Evolutionary conservation across 2,797 vertebrate species (phyloP).

Genomic region (Brachymystax lenok): DNA sequence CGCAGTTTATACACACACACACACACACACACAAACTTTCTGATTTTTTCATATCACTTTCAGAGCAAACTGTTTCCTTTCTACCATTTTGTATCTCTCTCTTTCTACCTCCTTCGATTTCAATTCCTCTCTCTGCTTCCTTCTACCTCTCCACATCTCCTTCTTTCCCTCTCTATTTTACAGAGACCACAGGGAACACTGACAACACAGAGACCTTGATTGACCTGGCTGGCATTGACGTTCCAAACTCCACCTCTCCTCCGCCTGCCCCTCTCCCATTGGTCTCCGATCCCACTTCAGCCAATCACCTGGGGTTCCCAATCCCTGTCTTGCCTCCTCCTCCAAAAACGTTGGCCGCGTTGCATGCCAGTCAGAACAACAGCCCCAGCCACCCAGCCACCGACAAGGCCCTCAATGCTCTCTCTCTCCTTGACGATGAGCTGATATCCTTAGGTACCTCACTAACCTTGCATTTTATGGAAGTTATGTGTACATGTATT

Average conservation of each 20-base stretch:
- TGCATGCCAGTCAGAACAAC: conserved; percentile 70
- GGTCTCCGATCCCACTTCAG: conserved; percentile 37
- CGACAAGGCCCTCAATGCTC: conserved; percentile 58
- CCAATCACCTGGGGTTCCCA: conserved; percentile 51
- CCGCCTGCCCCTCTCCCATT: conserved; percentile 54
- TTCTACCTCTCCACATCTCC: neutral
- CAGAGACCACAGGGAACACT: conserved; percentile 62
- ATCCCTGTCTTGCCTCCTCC: conserved; percentile 91
- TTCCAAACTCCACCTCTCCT: conserved; percentile 63
- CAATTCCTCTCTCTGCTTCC: neutral
- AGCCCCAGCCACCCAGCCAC: conserved; percentile 60
- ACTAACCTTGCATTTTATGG: neutral
- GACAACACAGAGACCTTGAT: conserved; percentile 84
- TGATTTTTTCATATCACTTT: neutral
- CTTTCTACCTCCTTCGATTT: neutral
- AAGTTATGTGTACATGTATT: too few relatives aligned
- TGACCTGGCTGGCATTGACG: conserved; percentile 84
- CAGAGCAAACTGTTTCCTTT: too few relatives aligned
- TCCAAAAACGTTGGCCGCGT: conserved; percentile 66
- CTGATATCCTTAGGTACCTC: conserved; percentile 87
- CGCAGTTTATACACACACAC: neutral
- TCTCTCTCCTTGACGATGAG: conserved; percentile 92
- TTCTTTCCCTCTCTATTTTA: neutral
- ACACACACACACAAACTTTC: neutral
- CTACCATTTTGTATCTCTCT: neutral